phyloP scores from a whole-genome alignment of 2,888 invertebrate genomes.

The Nephrocerus scutellatus region DNA sequence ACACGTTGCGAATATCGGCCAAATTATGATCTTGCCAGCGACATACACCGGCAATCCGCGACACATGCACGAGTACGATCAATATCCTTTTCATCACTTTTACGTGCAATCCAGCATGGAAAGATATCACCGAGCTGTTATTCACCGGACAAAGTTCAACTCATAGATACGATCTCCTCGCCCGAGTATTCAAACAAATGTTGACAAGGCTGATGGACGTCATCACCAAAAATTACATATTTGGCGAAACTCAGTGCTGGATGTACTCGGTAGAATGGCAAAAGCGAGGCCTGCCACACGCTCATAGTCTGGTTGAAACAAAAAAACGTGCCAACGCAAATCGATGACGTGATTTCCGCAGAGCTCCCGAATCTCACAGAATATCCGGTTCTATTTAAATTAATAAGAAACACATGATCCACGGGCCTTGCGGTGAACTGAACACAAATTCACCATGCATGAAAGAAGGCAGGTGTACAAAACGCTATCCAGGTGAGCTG shows the following conservation, averaged over 20 bases:
- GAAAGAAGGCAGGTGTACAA: conserved; percentile 2
- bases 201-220: conserved; percentile 8
- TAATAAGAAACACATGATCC: too few species aligned
- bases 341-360: conserved; percentile 5
- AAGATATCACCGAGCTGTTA: too few species aligned
- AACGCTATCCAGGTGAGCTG: conserved; percentile 5
- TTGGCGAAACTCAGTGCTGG: conserved; percentile 8
- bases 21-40: conserved; percentile 7
- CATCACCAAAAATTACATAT: conserved; percentile 6
- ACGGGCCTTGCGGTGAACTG: too few species aligned
- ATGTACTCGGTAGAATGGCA: too few species aligned
- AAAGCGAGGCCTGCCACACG: conserved; percentile 12
- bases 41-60: conserved; percentile 9
- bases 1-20: conserved; percentile 2
- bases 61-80: conserved; percentile 11
- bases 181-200: conserved; percentile 9
- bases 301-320: conserved; percentile 10
- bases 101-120: conserved; percentile 9
- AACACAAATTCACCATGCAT: conserved; percentile 3
- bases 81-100: conserved; percentile 7
- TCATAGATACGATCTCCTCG: conserved; percentile 4
- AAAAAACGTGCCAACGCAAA: too few species aligned
- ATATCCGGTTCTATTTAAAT: too few species aligned
- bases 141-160: conserved; percentile 9
- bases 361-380: too few species aligned